phyloP scores from a whole-genome alignment of 2,797 vertebrate species.

The Mus caroli region DNA sequence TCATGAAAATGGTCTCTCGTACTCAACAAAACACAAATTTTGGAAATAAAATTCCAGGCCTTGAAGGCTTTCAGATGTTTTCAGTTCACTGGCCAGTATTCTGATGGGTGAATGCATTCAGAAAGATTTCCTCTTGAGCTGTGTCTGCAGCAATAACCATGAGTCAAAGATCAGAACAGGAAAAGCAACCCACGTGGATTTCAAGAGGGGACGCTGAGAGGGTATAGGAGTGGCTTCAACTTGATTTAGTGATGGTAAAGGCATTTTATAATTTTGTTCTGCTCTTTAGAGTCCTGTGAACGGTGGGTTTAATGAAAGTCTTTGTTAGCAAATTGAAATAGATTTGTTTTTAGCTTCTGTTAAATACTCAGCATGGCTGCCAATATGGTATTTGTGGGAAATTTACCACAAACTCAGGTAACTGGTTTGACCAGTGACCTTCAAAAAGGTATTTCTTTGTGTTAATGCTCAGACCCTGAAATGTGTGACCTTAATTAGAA shows the following conservation, averaged over 20 bases:
- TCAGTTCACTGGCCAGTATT: not conserved
- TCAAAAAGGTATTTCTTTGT: not conserved
- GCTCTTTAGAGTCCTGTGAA: not conserved
- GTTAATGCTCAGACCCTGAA: not conserved
- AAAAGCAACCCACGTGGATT: not conserved
- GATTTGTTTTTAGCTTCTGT: conserved; percentile 20
- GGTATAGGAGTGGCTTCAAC: not conserved
- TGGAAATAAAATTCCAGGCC: not conserved
- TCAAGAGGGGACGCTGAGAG: not conserved
- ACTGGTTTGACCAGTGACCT: not conserved
- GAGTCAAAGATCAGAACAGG: not conserved
- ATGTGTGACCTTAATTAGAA: not conserved
- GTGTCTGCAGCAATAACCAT: not conserved
- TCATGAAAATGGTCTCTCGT: not conserved
- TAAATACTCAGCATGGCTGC: not conserved
- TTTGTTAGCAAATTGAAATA: not conserved
- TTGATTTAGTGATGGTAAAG: not conserved
- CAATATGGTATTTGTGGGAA: not conserved
- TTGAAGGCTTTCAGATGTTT: not conserved
- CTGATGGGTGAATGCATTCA: not conserved
- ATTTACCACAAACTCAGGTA: not conserved
- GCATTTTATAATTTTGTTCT: not conserved
- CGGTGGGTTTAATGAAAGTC: not conserved
- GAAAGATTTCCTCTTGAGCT: not conserved
- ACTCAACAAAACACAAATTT: not conserved